Conservation (phyloP, 2,888 invertebrate genomes). For the Dasysyrphus albostriatus region DNA sequence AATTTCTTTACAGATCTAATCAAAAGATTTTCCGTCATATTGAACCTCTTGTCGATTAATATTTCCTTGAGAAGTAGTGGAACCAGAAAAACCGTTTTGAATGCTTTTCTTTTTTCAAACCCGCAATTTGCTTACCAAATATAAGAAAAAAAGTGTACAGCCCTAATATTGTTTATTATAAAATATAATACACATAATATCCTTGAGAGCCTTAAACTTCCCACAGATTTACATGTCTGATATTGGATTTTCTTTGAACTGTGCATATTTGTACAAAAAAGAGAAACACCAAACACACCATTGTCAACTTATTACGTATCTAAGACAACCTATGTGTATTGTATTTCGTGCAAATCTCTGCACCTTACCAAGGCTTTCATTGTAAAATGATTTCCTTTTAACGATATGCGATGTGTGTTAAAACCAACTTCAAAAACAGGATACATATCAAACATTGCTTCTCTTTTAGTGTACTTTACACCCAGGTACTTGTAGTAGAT, state of each 20-base stretch:
- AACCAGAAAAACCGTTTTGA: too few species aligned
- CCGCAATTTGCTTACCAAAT: too few species aligned
- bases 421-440: background rate
- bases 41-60: too few species aligned
- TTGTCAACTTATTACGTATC: background rate
- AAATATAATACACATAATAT: background rate
- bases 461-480: background rate
- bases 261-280: background rate
- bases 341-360: conserved; percentile 5
- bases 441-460: conserved; percentile 17
- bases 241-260: conserved; percentile 19
- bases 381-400: conserved; percentile 18
- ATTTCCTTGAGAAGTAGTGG: too few species aligned
- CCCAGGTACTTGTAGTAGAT: background rate
- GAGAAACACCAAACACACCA: background rate
- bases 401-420: background rate
- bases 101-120: too few species aligned
- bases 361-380: background rate
- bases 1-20: too few species aligned
- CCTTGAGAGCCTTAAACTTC: background rate
- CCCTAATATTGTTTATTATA: background rate
- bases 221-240: background rate
- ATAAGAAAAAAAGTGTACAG: too few species aligned
- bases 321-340: conserved; percentile 4
- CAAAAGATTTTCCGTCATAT: too few species aligned